Evolutionary conservation across 2,797 vertebrate genomes (phyloP).

Genomic region (Tadarida brasiliensis): DNA sequence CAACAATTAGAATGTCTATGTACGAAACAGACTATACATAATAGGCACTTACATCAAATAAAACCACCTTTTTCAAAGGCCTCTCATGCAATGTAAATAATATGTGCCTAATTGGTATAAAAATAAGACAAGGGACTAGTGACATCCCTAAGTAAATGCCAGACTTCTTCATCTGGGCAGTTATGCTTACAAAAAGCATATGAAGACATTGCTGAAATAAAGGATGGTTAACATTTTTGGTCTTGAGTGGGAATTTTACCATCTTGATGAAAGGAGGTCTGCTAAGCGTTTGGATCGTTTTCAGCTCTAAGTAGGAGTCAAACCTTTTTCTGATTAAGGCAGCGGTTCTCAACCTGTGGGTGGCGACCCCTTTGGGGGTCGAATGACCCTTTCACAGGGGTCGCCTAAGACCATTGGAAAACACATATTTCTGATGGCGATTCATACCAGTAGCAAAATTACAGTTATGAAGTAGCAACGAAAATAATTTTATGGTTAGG

Average conservation of each 20-base stretch:
- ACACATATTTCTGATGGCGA: too few relatives aligned
- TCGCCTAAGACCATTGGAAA: too few relatives aligned
- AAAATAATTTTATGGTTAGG: too few relatives aligned
- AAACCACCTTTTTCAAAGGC: background rate
- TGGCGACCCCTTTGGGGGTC: too few relatives aligned
- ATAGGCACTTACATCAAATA: background rate
- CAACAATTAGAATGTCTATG: background rate
- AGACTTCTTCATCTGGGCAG: background rate
- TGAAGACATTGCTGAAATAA: background rate
- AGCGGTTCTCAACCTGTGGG: too few relatives aligned
- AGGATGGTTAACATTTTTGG: background rate
- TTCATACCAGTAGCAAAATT: too few relatives aligned
- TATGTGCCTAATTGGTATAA: background rate
- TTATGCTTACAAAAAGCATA: background rate
- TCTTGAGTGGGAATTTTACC: background rate
- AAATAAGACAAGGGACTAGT: background rate
- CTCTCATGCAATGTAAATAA: background rate
- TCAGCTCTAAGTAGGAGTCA: background rate
- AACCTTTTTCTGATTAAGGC: background rate
- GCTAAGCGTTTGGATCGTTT: background rate
- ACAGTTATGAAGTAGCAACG: too few relatives aligned
- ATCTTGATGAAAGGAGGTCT: background rate
- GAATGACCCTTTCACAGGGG: too few relatives aligned
- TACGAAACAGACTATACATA: background rate
- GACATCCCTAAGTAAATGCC: constrained; percentile 18